Evolutionary conservation across 2,888 invertebrate genomes (phyloP).

Genomic region (Plemyria rubiginata): DNA sequence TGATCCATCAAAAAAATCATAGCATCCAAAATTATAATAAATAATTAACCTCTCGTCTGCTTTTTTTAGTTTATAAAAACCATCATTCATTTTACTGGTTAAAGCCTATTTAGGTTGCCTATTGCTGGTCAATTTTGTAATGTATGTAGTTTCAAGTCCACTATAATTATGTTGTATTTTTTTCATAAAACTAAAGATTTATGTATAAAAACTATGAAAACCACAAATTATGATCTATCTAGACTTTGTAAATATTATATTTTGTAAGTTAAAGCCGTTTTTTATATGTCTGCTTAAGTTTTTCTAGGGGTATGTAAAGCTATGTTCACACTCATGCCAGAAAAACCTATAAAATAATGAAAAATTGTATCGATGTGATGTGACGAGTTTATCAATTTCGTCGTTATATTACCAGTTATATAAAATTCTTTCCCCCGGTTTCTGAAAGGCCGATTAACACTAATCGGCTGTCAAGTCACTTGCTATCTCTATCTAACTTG

Average conservation of each 20-base stretch:
- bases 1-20: too few species aligned
- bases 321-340: not conserved
- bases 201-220: conserved; percentile 4
- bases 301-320: not conserved
- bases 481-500: too few species aligned
- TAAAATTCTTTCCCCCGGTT: too few species aligned
- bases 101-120: conserved; percentile 2
- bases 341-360: not conserved
- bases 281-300: not conserved
- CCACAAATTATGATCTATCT: conserved; percentile 10
- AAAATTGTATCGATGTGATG: too few species aligned
- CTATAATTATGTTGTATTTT: not conserved
- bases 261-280: not conserved
- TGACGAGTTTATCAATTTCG: too few species aligned
- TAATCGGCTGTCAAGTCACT: too few species aligned
- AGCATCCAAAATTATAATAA: not conserved
- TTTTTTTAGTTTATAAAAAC: not conserved
- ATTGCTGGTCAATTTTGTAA: conserved; percentile 5
- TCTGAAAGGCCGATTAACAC: too few species aligned
- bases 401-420: too few species aligned
- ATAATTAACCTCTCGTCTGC: not conserved
- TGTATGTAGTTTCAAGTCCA: not conserved
- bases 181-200: not conserved
- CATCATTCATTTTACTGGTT: conserved; percentile 9
- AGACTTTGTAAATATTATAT: conserved; percentile 8